Evolutionary conservation across 2,888 invertebrate genomes (phyloP).

Genomic region (Parnassius orleans): DNA sequence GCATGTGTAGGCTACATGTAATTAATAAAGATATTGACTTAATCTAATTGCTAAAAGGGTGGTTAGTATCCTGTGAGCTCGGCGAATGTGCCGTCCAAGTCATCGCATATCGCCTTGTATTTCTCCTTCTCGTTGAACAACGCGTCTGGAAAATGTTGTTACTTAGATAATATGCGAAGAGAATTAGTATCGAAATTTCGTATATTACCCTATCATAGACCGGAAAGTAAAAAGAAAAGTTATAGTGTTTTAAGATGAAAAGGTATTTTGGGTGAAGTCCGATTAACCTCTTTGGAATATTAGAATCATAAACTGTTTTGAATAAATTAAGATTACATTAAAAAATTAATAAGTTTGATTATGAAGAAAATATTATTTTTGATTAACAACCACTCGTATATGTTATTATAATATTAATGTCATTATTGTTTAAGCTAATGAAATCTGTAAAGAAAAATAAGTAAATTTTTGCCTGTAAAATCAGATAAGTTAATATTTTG

Average conservation of each 20-base stretch:
- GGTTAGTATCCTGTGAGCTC: slow-evolving; percentile 97
- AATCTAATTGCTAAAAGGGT: slow-evolving; percentile 63
- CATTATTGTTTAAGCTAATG: too few species aligned
- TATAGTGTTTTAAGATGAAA: slow-evolving; percentile 12
- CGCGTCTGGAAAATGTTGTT: slow-evolving; percentile 86
- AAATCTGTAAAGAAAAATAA: background rate
- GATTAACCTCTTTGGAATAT: slow-evolving; percentile 1
- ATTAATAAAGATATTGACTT: slow-evolving; percentile 61
- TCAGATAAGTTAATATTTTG: slow-evolving; percentile 18
- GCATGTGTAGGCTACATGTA: slow-evolving; percentile 36
- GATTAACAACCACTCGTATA: slow-evolving; percentile 6
- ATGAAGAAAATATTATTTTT: slow-evolving; percentile 12
- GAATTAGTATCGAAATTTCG: slow-evolving; percentile 28
- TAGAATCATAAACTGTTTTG: slow-evolving; percentile 8
- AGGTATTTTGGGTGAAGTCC: slow-evolving; percentile 1
- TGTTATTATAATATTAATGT: slow-evolving; percentile 7
- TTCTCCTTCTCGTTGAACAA: slow-evolving; percentile 94
- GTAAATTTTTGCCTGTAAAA: slow-evolving; percentile 9
- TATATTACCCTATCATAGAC: slow-evolving; percentile 5
- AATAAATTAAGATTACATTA: background rate
- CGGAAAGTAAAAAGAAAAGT: slow-evolving; percentile 6
- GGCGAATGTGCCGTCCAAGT: slow-evolving; percentile 97
- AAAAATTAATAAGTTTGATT: slow-evolving; percentile 14
- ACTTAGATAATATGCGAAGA: slow-evolving; percentile 56
- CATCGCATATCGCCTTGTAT: slow-evolving; percentile 98